Evolutionary conservation across 2,113 vertebrate species (phyloP).

Genomic region (Chamaetylas fuelleborni): DNA sequence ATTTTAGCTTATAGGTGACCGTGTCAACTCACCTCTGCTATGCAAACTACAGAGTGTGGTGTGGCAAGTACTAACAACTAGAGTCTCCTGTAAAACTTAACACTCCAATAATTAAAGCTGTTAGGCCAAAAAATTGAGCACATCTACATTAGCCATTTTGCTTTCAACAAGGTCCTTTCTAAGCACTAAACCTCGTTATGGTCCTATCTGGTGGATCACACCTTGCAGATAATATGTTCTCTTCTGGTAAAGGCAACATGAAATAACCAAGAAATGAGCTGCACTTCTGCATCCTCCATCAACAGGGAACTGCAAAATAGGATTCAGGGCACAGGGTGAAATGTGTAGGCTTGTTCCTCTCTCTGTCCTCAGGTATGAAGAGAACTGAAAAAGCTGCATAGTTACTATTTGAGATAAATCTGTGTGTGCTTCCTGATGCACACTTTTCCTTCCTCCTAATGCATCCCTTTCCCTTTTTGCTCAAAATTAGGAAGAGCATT

Average conservation of each 20-base stretch:
- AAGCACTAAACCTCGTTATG: not conserved
- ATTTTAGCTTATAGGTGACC: not conserved
- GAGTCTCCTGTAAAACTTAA: not conserved
- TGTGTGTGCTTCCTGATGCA: not conserved
- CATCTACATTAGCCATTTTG: not conserved
- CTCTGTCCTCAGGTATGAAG: not conserved
- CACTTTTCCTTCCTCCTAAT: not conserved
- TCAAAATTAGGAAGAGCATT: not conserved
- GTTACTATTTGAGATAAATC: not conserved
- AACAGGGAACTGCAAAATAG: not conserved
- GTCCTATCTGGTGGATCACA: not conserved
- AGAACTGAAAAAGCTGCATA: not conserved
- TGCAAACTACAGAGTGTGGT: not conserved
- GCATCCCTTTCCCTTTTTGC: not conserved
- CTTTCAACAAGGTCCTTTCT: not conserved
- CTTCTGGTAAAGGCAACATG: not conserved
- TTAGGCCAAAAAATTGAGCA: not conserved
- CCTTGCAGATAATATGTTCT: rapidly evolving
- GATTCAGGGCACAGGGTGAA: not conserved
- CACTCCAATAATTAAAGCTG: not conserved
- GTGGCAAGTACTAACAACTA: not conserved
- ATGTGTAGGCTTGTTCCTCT: not conserved
- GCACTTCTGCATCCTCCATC: not conserved
- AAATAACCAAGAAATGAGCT: not conserved
- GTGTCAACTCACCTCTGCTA: not conserved